Base-by-base conservation (phyloP, 2,888 invertebrate genomes). In the Apotomis betuletana region DNA sequence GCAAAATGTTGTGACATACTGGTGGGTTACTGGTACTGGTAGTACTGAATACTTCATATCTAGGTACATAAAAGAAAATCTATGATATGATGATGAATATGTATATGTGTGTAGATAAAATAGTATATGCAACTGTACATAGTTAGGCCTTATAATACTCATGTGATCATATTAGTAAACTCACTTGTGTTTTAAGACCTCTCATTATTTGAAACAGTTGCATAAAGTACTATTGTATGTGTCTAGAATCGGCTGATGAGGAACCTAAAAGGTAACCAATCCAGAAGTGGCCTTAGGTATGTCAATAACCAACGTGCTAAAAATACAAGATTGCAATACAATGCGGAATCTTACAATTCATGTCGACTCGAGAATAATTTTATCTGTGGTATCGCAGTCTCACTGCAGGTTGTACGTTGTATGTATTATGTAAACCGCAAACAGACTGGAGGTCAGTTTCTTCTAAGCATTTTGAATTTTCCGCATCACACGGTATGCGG, bases 391-490 rank as follows among this genome's bases (percentile, higher is more conserved):
- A 12, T 67, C 57, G 68, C 70, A 68, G 60, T 64, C 68, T 36
- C 27, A 36, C 12, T 49, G 49, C 49, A 49, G 49, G 12, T 49
- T 49, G 49, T 49, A 9, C 12, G 9, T 49, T 44, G 8, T 49
- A 52, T 62, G 41, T 63, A 46, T 67, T 68, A 67, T 70, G 57
- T 75, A 70, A 70, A 75, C 65, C 73, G 71, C 67, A 63, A 74
- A 61, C 70, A 63, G 44, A 51, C 49, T 64, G 74, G 52, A 75
- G 75, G 74, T 67, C 59, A 58, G 79, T 75, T 86, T 83, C 83
- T 67, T 46, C 82, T 84, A 73, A 75, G 84, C 77, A 71, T 73
- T 73, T 74, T 77, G 73, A 77, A 81, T 79, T 82, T 82, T 83
- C 80, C 80, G 80, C 78, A 75, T 81, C 73, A 62, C 38, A 68